Conservation (phyloP, 2,797 vertebrate species). For the Liasis olivaceus region DNA sequence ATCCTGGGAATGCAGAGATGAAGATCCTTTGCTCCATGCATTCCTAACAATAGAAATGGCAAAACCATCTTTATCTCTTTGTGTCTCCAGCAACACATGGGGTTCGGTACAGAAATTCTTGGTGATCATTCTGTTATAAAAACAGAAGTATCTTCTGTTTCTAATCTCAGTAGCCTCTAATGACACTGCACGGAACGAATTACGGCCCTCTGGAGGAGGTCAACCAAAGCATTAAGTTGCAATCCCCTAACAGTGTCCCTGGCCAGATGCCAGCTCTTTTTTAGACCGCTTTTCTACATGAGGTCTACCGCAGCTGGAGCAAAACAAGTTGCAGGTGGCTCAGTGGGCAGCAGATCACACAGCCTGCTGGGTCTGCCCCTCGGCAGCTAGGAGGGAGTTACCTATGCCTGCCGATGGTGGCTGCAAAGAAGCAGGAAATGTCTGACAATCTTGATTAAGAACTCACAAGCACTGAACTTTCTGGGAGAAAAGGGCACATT, state of each 20-base stretch:
- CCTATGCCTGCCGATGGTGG: constrained; percentile 67
- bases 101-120: not conserved
- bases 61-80: not conserved
- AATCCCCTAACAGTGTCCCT: constrained; percentile 67
- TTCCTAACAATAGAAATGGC: constrained; percentile 18
- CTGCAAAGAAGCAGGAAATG: constrained; percentile 73
- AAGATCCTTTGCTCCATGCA: constrained; percentile 26
- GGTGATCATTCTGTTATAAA: constrained; percentile 31
- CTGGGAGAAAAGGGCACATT: constrained; percentile 62
- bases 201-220: constrained; percentile 69
- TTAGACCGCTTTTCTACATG: constrained; percentile 70
- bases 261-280: constrained; percentile 65
- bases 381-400: constrained; percentile 69
- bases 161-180: constrained; percentile 62
- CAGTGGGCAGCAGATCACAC: constrained; percentile 72
- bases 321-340: constrained; percentile 76
- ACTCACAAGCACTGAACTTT: constrained; percentile 70
- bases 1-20: constrained; percentile 16
- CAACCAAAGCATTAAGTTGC: constrained; percentile 71
- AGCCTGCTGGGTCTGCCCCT: constrained; percentile 65
- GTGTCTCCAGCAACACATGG: not conserved
- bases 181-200: constrained; percentile 72
- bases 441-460: constrained; percentile 73
- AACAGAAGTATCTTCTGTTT: constrained; percentile 59
- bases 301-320: constrained; percentile 73